These are phyloP conservation scores for Anabacerthia variegaticeps DNA, from an alignment of 2,797 vertebrate genomes.

Conservation along the genomic window DNA sequence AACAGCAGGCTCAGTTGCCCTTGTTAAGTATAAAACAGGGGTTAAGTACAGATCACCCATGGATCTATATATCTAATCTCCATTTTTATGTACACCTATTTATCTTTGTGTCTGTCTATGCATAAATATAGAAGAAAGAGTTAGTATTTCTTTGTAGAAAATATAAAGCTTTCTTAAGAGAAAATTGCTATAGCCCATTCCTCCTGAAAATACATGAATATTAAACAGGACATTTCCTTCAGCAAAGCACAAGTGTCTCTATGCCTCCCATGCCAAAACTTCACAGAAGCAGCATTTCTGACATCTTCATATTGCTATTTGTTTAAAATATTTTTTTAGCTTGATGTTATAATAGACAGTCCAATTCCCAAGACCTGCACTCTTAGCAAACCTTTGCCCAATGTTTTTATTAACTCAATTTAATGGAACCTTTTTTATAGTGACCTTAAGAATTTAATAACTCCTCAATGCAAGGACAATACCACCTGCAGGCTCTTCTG, in stretches of 20 bases:
- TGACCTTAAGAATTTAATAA: conserved; percentile 89
- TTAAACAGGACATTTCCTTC: not conserved
- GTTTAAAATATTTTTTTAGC: conserved; percentile 71
- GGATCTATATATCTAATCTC: conserved; percentile 30
- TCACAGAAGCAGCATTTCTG: not conserved
- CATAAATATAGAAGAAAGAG: not conserved
- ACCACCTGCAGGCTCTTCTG: conserved; percentile 78
- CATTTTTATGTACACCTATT: conserved; percentile 35
- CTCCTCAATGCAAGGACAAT: conserved; percentile 80
- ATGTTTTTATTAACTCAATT: conserved; percentile 87
- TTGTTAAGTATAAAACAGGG: not conserved
- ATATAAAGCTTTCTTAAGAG: not conserved
- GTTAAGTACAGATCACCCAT: not conserved
- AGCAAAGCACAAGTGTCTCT: not conserved
- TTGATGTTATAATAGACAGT: conserved; percentile 65
- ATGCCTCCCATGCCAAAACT: not conserved
- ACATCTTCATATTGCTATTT: conserved; percentile 31
- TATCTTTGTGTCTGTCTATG: not conserved
- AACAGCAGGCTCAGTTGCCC: not conserved
- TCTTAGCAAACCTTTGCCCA: conserved; percentile 80
- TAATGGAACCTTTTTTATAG: conserved; percentile 81
- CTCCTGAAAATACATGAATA: not conserved
- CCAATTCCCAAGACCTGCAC: conserved; percentile 71
- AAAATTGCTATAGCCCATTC: not conserved
- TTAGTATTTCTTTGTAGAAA: not conserved